Evolutionary conservation across 2,888 invertebrate genomes (phyloP).

Genomic region (Temnothorax ravouxi): DNA sequence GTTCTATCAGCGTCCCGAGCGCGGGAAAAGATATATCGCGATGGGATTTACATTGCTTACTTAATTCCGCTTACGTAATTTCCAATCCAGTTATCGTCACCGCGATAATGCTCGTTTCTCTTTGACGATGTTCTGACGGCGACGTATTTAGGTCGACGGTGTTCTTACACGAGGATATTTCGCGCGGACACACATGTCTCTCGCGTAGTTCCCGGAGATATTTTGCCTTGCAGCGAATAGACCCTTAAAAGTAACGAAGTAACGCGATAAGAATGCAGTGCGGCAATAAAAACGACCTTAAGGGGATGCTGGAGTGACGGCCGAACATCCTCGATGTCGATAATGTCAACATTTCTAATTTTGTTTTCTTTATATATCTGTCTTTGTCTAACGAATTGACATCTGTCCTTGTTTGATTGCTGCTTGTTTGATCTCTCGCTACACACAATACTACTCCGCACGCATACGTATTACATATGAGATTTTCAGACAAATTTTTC

Average conservation of each 20-base stretch:
- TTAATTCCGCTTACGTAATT: slow-evolving; percentile 55
- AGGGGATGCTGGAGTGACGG: too few relatives aligned
- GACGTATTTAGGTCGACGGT: slow-evolving; percentile 37
- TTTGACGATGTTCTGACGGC: slow-evolving; percentile 19
- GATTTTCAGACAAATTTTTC: too few relatives aligned
- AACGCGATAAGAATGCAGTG: slow-evolving; percentile 40
- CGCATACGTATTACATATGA: too few relatives aligned
- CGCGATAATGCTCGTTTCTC: slow-evolving; percentile 10
- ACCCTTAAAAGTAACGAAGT: slow-evolving; percentile 22
- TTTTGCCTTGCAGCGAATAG: slow-evolving; percentile 30
- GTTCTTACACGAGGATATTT: slow-evolving; percentile 46
- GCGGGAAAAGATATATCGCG: slow-evolving; percentile 41
- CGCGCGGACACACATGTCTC: slow-evolving; percentile 14
- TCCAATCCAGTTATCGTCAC: slow-evolving; percentile 25
- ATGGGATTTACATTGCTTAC: slow-evolving; percentile 32
- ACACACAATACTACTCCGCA: too few relatives aligned
- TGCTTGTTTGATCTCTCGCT: too few relatives aligned
- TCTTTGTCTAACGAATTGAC: too few relatives aligned
- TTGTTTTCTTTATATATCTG: too few relatives aligned
- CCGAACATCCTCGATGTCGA: too few relatives aligned
- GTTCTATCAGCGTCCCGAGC: slow-evolving; percentile 64
- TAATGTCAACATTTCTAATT: too few relatives aligned
- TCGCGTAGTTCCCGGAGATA: slow-evolving; percentile 14
- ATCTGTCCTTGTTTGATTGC: too few relatives aligned
- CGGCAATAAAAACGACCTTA: slow-evolving; percentile 39